These are phyloP conservation scores for Anadara kagoshimensis DNA, from an alignment of 1,140 invertebrate genomes.

Conservation along the genomic window DNA sequence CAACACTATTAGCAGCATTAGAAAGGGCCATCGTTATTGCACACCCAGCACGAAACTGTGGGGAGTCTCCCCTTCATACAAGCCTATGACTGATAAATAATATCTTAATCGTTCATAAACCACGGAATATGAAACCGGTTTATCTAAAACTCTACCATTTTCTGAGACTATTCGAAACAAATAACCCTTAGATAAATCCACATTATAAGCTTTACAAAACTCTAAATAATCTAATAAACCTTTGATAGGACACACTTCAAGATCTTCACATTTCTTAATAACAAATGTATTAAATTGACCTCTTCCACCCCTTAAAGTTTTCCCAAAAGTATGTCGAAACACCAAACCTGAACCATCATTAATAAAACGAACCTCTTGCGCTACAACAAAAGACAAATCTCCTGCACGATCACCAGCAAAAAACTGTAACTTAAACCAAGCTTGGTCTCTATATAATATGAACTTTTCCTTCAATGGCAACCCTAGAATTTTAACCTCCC, in stretches of 20 bases:
- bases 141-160: conserved; percentile 17
- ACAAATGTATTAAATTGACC: conserved; percentile 29
- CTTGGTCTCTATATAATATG: conserved; percentile 27
- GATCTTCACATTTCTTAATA: conserved; percentile 29
- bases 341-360: conserved; percentile 21
- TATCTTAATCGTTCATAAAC: conserved; percentile 22
- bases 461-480: conserved; percentile 13
- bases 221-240: conserved; percentile 19
- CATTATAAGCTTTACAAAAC: background rate
- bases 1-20: conserved; percentile 15
- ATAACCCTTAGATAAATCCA: conserved; percentile 25
- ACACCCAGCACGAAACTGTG: conserved; percentile 32
- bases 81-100: conserved; percentile 13
- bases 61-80: conserved; percentile 32
- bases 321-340: conserved; percentile 28
- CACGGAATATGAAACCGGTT: conserved; percentile 16
- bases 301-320: conserved; percentile 23
- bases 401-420: conserved; percentile 29
- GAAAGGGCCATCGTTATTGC: conserved; percentile 16
- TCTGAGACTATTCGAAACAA: conserved; percentile 23
- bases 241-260: conserved; percentile 14
- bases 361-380: conserved; percentile 23
- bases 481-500: conserved; percentile 11
- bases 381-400: conserved; percentile 23
- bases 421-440: conserved; percentile 36